Conservation (phyloP, 2,888 invertebrate species). For the Atrina japonica region DNA sequence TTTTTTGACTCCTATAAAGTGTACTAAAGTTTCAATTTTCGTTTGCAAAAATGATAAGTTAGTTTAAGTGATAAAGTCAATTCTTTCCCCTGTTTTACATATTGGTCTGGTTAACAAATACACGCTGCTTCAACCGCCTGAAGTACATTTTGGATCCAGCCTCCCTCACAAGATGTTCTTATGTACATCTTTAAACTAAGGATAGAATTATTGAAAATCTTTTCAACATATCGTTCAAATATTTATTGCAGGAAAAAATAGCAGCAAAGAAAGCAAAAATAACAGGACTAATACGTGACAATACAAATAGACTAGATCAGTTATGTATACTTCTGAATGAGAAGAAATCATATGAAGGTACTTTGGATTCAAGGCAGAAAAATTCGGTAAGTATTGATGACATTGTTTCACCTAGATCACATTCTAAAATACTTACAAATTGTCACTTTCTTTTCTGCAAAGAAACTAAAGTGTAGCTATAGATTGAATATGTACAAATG, state of each 20-base stretch:
- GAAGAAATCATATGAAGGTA: conserved; percentile 69
- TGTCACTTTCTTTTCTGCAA: neutral
- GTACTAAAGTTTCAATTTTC: no score
- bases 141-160: no score
- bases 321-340: conserved; percentile 75
- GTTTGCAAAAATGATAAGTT: no score
- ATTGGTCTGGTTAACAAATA: no score
- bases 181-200: neutral
- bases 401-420: no score
- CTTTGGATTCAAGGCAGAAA: conserved; percentile 77
- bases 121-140: neutral
- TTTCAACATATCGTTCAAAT: neutral
- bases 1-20: no score
- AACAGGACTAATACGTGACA: conserved; percentile 74
- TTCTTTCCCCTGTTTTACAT: no score
- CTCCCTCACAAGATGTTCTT: no score
- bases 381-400: conserved; percentile 76
- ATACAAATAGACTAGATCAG: conserved; percentile 77
- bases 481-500: no score
- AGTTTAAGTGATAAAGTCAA: no score
- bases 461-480: neutral
- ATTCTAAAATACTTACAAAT: no score
- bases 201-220: neutral
- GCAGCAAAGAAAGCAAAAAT: conserved; percentile 70
- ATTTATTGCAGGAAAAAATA: conserved; percentile 68